Conservation (phyloP, 2,113 vertebrate species). For the Telmatochromis bifrenatus region DNA sequence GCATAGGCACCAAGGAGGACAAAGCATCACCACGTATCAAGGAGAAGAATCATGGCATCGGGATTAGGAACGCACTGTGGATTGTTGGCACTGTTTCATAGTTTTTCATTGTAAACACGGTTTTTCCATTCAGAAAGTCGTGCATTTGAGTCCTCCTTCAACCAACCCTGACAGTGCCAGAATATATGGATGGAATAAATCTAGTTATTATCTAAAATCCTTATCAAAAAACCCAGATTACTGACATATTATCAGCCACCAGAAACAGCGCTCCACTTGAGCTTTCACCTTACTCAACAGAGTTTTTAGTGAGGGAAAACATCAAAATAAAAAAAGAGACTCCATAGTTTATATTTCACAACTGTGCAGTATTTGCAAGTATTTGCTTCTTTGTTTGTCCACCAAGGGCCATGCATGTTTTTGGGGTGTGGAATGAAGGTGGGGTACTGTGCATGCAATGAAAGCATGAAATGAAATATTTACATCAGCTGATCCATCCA, state of each 20-base stretch:
- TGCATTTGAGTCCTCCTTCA: neutral
- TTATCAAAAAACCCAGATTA: rapidly evolving
- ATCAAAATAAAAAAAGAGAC: neutral
- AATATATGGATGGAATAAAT: neutral
- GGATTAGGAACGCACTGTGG: rapidly evolving
- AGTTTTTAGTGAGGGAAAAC: rapidly evolving
- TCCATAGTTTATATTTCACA: neutral
- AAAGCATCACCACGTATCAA: rapidly evolving
- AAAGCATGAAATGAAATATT: neutral
- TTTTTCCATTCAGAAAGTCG: rapidly evolving
- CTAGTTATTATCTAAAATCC: rapidly evolving
- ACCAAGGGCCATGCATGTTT: rapidly evolving
- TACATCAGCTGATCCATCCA: neutral
- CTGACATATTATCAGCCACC: rapidly evolving
- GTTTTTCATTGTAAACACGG: rapidly evolving
- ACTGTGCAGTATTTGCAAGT: neutral
- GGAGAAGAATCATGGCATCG: rapidly evolving
- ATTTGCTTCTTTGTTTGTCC: neutral
- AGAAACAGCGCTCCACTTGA: neutral
- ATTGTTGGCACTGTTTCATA: neutral
- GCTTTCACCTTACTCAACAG: neutral
- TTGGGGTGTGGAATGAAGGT: rapidly evolving
- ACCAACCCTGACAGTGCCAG: neutral
- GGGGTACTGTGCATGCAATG: rapidly evolving
- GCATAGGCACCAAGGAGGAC: rapidly evolving